Evolutionary conservation across 2,888 invertebrate genomes (phyloP).

Genomic region (Stenichneumon culpator): DNA sequence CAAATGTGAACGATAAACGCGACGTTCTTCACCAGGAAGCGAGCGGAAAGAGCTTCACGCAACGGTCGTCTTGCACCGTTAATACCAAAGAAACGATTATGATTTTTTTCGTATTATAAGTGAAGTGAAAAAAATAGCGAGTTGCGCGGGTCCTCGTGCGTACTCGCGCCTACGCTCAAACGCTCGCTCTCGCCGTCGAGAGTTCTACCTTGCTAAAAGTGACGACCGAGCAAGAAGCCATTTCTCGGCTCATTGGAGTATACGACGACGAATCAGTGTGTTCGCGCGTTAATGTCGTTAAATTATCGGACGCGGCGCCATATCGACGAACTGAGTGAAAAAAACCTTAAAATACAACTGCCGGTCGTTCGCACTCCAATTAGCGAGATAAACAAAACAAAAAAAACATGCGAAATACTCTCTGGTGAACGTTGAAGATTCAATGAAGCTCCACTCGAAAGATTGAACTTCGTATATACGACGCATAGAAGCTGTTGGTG

Average conservation of each 20-base stretch:
- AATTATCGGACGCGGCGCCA: neutral
- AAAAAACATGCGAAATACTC: conserved; percentile 23
- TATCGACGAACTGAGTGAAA: conserved; percentile 28
- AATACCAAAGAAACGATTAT: conserved; percentile 84
- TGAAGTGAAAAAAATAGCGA: conserved; percentile 77
- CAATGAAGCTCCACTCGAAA: conserved; percentile 7
- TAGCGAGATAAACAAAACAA: conserved; percentile 5
- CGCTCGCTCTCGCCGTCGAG: conserved; percentile 1
- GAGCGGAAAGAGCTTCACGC: conserved; percentile 71
- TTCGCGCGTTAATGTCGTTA: conserved; percentile 2
- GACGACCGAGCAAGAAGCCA: neutral
- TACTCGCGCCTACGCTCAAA: conserved; percentile 20
- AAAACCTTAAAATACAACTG: conserved; percentile 3
- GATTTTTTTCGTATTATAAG: conserved; percentile 80
- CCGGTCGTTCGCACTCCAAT: conserved; percentile 30
- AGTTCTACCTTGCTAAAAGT: neutral
- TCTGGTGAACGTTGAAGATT: conserved; percentile 30
- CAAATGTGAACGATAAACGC: conserved; percentile 59
- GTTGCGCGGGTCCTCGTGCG: conserved; percentile 4
- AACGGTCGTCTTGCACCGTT: conserved; percentile 74
- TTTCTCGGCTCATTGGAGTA: conserved; percentile 12
- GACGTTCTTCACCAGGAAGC: conserved; percentile 70
- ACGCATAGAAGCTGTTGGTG: conserved; percentile 55
- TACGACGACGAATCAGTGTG: conserved; percentile 23
- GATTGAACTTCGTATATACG: conserved; percentile 5